Evolutionary conservation across 2,797 vertebrate species (phyloP), one percentile per base, ranked within the genome.

Genomic region (Zenarchopterus dispar): DNA sequence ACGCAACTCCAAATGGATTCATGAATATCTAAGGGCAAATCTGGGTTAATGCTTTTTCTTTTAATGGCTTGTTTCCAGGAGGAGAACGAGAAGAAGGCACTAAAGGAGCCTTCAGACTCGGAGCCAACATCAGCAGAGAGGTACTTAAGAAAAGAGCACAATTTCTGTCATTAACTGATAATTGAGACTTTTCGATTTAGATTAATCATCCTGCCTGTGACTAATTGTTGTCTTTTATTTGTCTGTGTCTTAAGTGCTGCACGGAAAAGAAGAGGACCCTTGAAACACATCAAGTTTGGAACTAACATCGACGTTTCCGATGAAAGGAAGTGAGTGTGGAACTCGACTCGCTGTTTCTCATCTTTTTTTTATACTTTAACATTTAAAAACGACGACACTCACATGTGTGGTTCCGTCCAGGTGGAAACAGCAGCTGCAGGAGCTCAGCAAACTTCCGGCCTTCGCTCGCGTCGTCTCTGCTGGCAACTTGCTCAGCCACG

Each of bases 251-350:
- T 4, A 84, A 98, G 97, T 80, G 94, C 93, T 91, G 95, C 94
- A 19, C 94, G 95, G 67, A 96, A 93, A 74, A 92, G 94, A 86
- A 95, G 93, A 93, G 97, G 97, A 86, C 96, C 97, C 66, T 94
- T 99, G 87, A 99, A 99, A 94, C 96, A 96, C 91, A 97, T 99
- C 87, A 99, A 99, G 85, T 99, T 99, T 81, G 97, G 97, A 92
- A 99, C 97, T 83, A 99, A 99, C 90, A 96, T 99, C 74, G 96
- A 99, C 75, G 93, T 99, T 78, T 99, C 97, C 8, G 97, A 99
- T 71, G 97, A 99, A 79, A 96, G 94, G 91, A 99, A 99, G 97
- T 99, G 92, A 96, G 96, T 94, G 0, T 31, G 9, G 8, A 19
- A 22, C n/a, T 28, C 2, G 0, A 18, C 2, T 56, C 15, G 0